Evolutionary conservation across 1,140 invertebrate species (phyloP), one percentile per base, ranked within the genome.

Genomic region (Pogonomyrmex barbatus): DNA sequence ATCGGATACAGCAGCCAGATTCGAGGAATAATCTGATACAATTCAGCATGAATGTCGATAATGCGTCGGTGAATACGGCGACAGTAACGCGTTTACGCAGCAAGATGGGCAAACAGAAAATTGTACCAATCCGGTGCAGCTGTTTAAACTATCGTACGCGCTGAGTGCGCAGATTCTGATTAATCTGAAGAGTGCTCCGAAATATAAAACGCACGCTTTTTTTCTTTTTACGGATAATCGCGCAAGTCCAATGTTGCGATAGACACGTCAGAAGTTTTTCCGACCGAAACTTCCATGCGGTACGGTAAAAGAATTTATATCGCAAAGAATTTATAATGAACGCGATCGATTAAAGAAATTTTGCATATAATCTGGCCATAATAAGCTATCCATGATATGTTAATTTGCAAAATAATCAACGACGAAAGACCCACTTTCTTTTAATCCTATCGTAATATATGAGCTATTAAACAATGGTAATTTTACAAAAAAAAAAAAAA

Each of bases 61-160:
- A 89, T 58, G 56, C 70, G 85, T 42, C 63, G 65, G 65, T 76
- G 81, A 73, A 83, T 70, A 89, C 33, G 60, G 58, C 52, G 10
- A 56, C 30, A 71, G 52, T 30, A 78, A 83, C 68, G 68, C 63
- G 70, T 83, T 87, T 83, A 78, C 75, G 58, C 50, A 42, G 73
- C 47, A 63, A 54, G 70, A 77, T 54, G 36, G 63, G 14, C 52
- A 68, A 87, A 89, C 52, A 87, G 88, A 89, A 89, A 89, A 75
- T 89, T 73, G 39, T 33, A 50, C 47, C 78, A 24, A 47, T 0
- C 24, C 63, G 68, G 50, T 73, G 56, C 87, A 89, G 84, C 84
- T 89, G 84, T 89, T 89, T 87, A 89, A 89, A 89, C 84, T 86
- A 76, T 60, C 58, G 62, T 73, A 54, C 68, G 65, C 39, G 85